Percentiles rank a stretch among this genome's conserved stretches.
These are phyloP conservation scores for Ictidomys tridecemlineatus DNA, from an alignment of 2,113 vertebrate species.

Conservation along the genomic window DNA sequence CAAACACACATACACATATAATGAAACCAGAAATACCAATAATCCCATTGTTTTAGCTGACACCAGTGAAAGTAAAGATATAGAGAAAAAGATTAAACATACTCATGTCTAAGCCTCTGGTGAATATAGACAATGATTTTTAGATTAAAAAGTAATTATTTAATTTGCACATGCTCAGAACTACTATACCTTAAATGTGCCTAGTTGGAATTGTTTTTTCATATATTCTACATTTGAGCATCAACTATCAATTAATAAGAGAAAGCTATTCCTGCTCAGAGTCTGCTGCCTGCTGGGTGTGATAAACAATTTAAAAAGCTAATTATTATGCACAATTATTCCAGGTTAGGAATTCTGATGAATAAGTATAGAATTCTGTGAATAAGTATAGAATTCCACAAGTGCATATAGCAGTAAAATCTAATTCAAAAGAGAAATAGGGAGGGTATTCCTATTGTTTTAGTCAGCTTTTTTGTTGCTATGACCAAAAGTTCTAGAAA, in stretches of 20 bases:
- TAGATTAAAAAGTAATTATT: conserved; percentile 11
- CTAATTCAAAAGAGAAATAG: not conserved
- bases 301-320: not conserved
- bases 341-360: not conserved
- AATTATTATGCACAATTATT: not conserved
- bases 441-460: not conserved
- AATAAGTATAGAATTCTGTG: not conserved
- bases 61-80: not conserved
- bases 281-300: not conserved
- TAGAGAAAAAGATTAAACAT: not conserved
- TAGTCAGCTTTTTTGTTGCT: no score
- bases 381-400: not conserved
- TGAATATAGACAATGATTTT: not conserved
- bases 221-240: not conserved
- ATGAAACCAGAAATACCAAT: not conserved
- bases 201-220: not conserved
- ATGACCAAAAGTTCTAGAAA: no score
- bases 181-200: not conserved
- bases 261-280: not conserved
- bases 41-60: not conserved
- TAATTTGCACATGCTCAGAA: not conserved
- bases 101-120: not conserved
- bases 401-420: not conserved
- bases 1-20: not conserved
- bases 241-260: not conserved